Percentiles rank a stretch among this genome's conserved stretches.
Conservation (phyloP, 2,113 vertebrate species). For the Willisornis vidua region DNA sequence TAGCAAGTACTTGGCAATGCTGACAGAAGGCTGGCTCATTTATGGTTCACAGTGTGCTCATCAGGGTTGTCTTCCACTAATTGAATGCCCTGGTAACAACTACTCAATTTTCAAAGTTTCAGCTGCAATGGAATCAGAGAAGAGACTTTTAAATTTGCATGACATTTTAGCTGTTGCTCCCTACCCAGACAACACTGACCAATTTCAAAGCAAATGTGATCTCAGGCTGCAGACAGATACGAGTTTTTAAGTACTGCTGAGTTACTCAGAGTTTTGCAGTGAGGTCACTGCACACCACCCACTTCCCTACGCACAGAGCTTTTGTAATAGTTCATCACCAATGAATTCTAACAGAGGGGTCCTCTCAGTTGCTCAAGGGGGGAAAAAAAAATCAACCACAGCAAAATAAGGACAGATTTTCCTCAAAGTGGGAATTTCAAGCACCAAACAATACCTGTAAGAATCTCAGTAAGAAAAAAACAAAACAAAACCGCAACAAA, state of each 20-base stretch:
- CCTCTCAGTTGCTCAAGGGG: background rate
- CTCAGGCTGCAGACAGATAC: background rate
- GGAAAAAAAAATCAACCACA: background rate
- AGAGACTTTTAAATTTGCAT: background rate
- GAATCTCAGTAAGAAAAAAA: background rate
- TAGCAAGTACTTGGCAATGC: background rate
- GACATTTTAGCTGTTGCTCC: background rate
- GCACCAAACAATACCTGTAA: background rate
- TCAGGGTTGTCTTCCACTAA: background rate
- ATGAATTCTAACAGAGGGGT: background rate
- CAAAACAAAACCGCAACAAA: background rate
- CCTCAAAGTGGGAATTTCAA: background rate
- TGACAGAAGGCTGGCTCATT: background rate
- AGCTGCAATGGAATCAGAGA: background rate
- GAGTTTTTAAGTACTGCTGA: background rate
- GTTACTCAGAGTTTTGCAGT: background rate
- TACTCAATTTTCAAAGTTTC: background rate
- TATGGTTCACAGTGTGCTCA: background rate
- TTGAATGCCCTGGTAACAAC: background rate
- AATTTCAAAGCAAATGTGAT: background rate
- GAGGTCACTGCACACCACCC: background rate
- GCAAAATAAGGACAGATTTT: background rate
- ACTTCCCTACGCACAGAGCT: background rate
- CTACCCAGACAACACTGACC: background rate
- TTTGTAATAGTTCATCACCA: background rate